A percentile compares a stretch with the other conserved stretches of the same genome.
These are phyloP conservation scores for Tragopan temminckii DNA, from an alignment of 2,797 vertebrate species.

Conservation along the genomic window DNA sequence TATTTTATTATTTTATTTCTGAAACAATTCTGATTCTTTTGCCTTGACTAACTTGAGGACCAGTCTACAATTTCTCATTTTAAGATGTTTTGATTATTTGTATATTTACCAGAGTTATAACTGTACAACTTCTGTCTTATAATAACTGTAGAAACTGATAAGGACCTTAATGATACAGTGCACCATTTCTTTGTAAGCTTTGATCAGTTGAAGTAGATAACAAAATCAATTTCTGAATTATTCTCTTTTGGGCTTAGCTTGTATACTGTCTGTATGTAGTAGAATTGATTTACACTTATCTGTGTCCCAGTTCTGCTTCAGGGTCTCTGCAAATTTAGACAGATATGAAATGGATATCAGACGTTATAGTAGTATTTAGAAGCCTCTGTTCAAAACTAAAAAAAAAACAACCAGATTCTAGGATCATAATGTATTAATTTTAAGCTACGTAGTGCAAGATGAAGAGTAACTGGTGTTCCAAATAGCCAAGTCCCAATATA, in stretches of 20 bases:
- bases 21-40: not conserved
- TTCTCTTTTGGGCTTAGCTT: not conserved
- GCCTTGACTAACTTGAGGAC: not conserved
- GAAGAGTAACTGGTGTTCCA: not conserved
- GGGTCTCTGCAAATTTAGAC: not conserved
- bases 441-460: not conserved
- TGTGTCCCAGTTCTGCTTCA: not conserved
- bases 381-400: not conserved
- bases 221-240: conserved; percentile 13
- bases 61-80: not conserved
- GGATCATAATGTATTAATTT: not conserved
- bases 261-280: not conserved
- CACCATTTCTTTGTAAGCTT: not conserved
- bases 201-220: conserved; percentile 19
- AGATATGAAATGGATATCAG: conserved; percentile 21
- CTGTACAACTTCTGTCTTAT: not conserved
- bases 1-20: not conserved
- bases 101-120: not conserved
- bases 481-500: not conserved
- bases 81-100: not conserved
- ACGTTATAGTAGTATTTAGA: not conserved
- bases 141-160: not conserved
- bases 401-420: not conserved
- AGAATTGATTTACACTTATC: conserved; percentile 3
- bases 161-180: not conserved